These are phyloP conservation scores for Myripristis jacobus DNA, from an alignment of 2,797 vertebrate species.

Conservation along the genomic window DNA sequence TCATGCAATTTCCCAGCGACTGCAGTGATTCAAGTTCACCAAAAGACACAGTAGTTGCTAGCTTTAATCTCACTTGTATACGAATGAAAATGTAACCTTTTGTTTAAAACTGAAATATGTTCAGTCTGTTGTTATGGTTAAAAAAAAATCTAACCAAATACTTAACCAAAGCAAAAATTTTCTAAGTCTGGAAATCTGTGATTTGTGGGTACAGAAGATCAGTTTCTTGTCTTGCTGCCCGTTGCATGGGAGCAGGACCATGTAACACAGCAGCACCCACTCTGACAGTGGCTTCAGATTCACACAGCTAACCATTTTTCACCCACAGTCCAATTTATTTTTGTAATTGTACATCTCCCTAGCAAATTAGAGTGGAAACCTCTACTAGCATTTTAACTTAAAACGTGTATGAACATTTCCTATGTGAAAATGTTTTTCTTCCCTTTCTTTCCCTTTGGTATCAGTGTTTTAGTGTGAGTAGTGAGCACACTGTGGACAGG, in stretches of 20 bases:
- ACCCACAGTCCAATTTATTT: not conserved
- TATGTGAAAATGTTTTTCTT: constrained; percentile 16
- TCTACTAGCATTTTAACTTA: not conserved
- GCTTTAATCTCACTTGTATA: too few relatives aligned
- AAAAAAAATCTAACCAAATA: not conserved
- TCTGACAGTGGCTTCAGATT: not conserved
- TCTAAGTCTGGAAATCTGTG: not conserved
- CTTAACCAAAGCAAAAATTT: not conserved
- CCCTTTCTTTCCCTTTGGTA: constrained; percentile 3
- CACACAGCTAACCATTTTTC: not conserved
- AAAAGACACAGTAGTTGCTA: not conserved
- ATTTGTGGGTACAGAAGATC: not conserved
- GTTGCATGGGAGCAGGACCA: not conserved
- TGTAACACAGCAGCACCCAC: not conserved
- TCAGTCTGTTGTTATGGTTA: too few relatives aligned
- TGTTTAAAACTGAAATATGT: too few relatives aligned
- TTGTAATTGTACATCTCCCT: not conserved
- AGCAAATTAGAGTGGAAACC: not conserved
- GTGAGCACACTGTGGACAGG: constrained; percentile 18
- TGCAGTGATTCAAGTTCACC: not conserved
- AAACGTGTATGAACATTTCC: not conserved
- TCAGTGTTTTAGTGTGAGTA: constrained; percentile 5
- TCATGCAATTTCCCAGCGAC: not conserved
- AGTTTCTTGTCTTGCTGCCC: not conserved
- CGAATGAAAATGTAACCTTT: too few relatives aligned